These are phyloP conservation scores for Caenorhabditis inopinata DNA, from an alignment of 1,140 invertebrate genomes.

Conservation along the genomic window DNA sequence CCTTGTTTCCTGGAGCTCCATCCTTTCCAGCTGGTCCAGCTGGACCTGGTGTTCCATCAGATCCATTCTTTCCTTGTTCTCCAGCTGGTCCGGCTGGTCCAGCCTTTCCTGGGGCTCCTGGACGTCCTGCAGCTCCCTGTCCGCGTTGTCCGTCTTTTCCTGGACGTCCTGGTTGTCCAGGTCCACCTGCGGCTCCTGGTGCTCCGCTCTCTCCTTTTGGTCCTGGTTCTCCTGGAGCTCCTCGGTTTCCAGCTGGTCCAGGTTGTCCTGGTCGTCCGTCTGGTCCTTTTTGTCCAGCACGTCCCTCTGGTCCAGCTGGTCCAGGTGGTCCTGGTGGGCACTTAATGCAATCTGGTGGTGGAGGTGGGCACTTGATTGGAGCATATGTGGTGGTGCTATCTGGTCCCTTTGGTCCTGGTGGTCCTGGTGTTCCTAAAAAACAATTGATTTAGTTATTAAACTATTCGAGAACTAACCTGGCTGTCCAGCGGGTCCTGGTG, in stretches of 20 bases:
- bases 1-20: no score
- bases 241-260: background rate
- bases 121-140: slow-evolving; percentile 1
- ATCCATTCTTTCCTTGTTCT: slow-evolving; percentile 10
- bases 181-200: no score
- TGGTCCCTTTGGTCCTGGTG: no score
- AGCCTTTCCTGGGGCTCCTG: slow-evolving; percentile 3
- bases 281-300: no score
- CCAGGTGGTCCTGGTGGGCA: slow-evolving; percentile 1
- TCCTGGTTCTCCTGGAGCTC: slow-evolving; percentile 11
- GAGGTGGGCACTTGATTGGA: background rate
- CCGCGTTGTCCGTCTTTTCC: no score
- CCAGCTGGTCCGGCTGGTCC: background rate
- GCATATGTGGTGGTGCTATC: no score
- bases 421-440: background rate
- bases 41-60: no score
- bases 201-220: no score
- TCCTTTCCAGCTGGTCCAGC: no score
- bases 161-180: no score
- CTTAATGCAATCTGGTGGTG: background rate
- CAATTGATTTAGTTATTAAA: background rate
- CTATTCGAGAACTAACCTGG: background rate
- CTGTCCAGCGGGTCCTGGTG: slow-evolving; percentile 27
- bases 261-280: background rate
- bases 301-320: background rate